Evolutionary conservation across 2,888 invertebrate genomes (phyloP), one percentile per base, ranked within the genome.

Genomic region (Coecobrya sp.): DNA sequence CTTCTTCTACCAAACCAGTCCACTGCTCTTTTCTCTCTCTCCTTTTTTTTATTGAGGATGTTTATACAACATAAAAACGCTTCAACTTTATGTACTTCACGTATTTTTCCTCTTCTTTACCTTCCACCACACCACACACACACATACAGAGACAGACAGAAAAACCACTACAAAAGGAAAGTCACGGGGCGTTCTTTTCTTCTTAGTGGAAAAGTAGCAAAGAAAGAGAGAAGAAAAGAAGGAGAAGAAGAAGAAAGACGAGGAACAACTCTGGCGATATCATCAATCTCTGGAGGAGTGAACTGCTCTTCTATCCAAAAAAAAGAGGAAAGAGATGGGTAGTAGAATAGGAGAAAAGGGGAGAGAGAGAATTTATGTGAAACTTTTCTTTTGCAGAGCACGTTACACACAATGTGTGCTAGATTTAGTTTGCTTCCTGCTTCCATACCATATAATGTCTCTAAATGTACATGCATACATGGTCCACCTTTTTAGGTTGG

Each of bases 11-110:
- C n/a, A n/a, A n/a, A 36, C 7, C 36, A 52, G 52, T 52, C 36
- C 36, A 36, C 19, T 36, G 65, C 22, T 55, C 49, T 7, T 52
- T 52, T 70, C 36, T 86, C 11, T 59, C 22, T 65, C 84, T 45
- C 49, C 45, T 45, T 25, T 62, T 30, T 76, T 90, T 85, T 85
- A 76, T 76, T 76, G 68, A 73, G 55, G 55, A 89, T 89, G 89
- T 89, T 89, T 70, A 89, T 70, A 52, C 70, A 89, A 82, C 89
- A 73, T 73, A 73, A 73, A 73, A 73, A 73, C 42, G 42, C 11
- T 42, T 73, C 30, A 90, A 90, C 85, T 90, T 90, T 90, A 89
- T 89, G 89, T 89, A 85, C 85, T 90, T 85, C 90, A 90, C 90
- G 90, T 90, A 89, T 55, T 65, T 76, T 85, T 86, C 30, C 36